Conservation (phyloP, 2,797 vertebrate species). For the Loriculus beryllinus region DNA sequence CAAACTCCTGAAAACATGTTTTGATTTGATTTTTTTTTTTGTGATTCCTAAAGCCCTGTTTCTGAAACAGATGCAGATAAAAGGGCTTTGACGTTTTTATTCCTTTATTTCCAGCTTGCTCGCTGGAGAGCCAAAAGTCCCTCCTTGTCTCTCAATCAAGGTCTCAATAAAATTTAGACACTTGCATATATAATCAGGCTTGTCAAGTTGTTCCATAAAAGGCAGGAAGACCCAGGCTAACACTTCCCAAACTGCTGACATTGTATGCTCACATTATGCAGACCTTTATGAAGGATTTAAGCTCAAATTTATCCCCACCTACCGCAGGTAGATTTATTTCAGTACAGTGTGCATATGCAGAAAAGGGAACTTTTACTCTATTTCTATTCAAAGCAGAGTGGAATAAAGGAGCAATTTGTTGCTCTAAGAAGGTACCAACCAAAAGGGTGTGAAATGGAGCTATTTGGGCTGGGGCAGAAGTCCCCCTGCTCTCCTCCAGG, state of each 20-base stretch:
- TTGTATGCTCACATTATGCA: neutral
- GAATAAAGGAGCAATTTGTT: neutral
- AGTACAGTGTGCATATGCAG: too few species aligned
- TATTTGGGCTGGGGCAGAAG: neutral
- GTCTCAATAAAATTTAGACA: neutral
- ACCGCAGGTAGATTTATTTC: neutral
- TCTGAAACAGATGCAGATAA: neutral
- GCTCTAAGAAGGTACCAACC: neutral
- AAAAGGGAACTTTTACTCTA: neutral
- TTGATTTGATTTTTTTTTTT: neutral
- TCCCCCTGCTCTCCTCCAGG: neutral
- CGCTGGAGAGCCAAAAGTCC: constrained; percentile 24
- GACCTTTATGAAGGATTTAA: neutral
- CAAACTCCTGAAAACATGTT: constrained; percentile 21
- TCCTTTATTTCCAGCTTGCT: constrained; percentile 12
- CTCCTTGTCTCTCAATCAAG: constrained; percentile 13
- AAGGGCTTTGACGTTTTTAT: neutral
- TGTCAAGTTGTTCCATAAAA: neutral
- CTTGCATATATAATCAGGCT: neutral
- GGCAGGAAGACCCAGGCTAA: neutral
- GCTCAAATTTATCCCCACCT: neutral
- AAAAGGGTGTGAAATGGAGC: neutral
- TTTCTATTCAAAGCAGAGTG: neutral
- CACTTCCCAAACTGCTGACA: neutral
- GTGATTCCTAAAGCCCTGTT: neutral